Base-by-base conservation (phyloP, 1,140 invertebrate genomes). In the Drosophila ogumai region DNA sequence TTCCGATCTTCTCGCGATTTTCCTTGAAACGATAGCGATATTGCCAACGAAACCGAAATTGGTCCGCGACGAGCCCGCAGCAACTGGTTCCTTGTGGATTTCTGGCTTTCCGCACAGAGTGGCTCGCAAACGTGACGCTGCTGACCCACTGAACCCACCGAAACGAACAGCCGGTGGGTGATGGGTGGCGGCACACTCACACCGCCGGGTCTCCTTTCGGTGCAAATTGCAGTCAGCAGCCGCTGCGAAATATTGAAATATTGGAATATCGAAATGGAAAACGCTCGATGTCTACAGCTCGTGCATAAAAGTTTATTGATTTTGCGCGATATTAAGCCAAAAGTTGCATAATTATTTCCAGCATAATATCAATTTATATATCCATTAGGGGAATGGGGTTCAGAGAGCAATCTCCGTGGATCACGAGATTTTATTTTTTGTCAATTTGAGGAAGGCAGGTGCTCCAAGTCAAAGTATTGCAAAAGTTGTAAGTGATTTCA, bases 261-360 rank as follows among this genome's bases (percentile, higher is more conserved):
- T 55, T 73, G 59, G 76, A 86, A 88, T 87, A 87, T 88, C 87
- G 84, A 69, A 69, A 69, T 67, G 47, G 66, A 67, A 87, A 84
- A 80, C 84, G 63, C 67, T 52, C 15, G 22, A 28, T 28, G 25
- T 28, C 25, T 28, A 28, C 50, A 36, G 79, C 59, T 79, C 76
- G 72, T 56, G 65, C 81, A 88, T 88, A 78, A 84, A 88, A 88
- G 81, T 84, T 88, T 90, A 88, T 88, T 88, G 84, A 88, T 90
- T 88, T 90, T 72, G 40, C 68, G 75, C 66, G 75, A 79, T 79
- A 79, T 79, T 79, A 78, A 34, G 58, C 55, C 44, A 25, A 57
- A 57, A 72, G 68, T 88, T 88, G 85, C 80, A 81, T 81, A 88
- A 88, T 88, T 87, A 84, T 74, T 82, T 84, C 40, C 65, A 73